Evolutionary conservation across 2,888 invertebrate genomes (phyloP), one percentile per base, ranked within the genome.

Genomic region (Chrysodeixis includens): DNA sequence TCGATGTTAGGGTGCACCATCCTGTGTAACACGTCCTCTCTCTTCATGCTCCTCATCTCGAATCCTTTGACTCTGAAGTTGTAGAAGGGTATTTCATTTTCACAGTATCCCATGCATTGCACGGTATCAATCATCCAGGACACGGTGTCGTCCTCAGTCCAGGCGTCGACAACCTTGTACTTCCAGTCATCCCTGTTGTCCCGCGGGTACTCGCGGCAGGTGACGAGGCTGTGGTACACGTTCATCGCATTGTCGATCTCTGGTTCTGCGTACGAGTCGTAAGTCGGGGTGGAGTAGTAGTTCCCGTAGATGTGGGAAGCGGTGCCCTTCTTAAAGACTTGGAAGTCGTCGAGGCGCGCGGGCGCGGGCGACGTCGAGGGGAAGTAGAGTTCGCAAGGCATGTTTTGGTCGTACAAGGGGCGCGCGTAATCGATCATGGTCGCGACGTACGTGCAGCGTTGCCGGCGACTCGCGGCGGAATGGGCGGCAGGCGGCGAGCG

Each of bases 141-240:
- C 62, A 95, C 90, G 49, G 96, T 95, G 83, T 96, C 96, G 14
- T 95, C 94, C 64, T 95, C 94, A 72, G 86, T 95, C 96, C 96
- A 96, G 16, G 95, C 91, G 69, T 87, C 86, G 40, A 96, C 89
- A 53, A 92, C 90, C 81, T 96, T 96, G 80, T 90, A 90, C 68
- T 92, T 92, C 96, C 96, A 96, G 52, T 95, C 95, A 30, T 93
- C 93, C 35, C 90, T 85, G 68, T 86, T 86, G 81, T 90, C 76
- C 32, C 76, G 79, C 9, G 79, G 87, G 81, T 90, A 90, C 72
- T 92, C 92, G 56, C 92, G 85, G 74, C 88, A 86, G 83, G 82
- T 89, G 79, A 93, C 89, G 69, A 95, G 88, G 79, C 87, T 92
- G 87, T 93, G 93, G 88, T 95, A 95, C 12, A 93, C 92, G 69